Conservation (phyloP, 2,888 invertebrate genomes). For the Andrena hattorfiana region DNA sequence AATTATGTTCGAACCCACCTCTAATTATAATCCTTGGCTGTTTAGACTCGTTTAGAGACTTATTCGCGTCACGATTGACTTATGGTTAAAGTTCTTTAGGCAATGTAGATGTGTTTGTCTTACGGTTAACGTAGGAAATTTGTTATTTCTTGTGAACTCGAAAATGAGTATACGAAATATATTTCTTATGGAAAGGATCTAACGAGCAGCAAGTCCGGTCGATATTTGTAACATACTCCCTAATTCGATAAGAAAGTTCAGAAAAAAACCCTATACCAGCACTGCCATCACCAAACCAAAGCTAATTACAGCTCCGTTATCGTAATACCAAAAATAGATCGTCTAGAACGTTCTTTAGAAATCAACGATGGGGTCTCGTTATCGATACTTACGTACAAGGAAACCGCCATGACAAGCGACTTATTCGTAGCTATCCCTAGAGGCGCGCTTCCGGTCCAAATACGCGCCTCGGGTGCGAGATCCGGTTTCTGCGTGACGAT, state of each 20-base stretch:
- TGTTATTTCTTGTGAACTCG: too few relatives aligned
- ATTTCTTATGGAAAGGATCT: not conserved
- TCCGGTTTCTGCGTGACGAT: constrained; percentile 70
- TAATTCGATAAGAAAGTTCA: not conserved
- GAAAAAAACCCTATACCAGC: not conserved
- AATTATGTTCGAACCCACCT: too few relatives aligned
- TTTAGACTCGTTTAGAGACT: too few relatives aligned
- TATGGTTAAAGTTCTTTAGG: too few relatives aligned
- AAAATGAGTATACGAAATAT: too few relatives aligned
- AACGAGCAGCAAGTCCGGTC: not conserved
- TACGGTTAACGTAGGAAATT: too few relatives aligned
- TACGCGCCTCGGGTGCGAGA: constrained; percentile 71
- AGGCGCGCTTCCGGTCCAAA: constrained; percentile 75
- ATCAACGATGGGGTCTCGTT: constrained; percentile 30
- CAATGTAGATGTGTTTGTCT: too few relatives aligned
- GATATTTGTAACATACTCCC: not conserved
- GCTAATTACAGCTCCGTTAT: constrained; percentile 29
- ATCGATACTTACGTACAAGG: constrained; percentile 43
- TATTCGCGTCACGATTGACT: too few relatives aligned
- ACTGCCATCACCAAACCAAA: not conserved
- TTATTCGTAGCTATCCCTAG: constrained; percentile 69
- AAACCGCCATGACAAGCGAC: constrained; percentile 42
- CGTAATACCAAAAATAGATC: constrained; percentile 35
- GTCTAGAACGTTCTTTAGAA: constrained; percentile 29
- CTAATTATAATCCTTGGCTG: too few relatives aligned